Evolutionary conservation across 1,140 invertebrate species (phyloP).

Genomic region (Caenorhabditis remanei): DNA sequence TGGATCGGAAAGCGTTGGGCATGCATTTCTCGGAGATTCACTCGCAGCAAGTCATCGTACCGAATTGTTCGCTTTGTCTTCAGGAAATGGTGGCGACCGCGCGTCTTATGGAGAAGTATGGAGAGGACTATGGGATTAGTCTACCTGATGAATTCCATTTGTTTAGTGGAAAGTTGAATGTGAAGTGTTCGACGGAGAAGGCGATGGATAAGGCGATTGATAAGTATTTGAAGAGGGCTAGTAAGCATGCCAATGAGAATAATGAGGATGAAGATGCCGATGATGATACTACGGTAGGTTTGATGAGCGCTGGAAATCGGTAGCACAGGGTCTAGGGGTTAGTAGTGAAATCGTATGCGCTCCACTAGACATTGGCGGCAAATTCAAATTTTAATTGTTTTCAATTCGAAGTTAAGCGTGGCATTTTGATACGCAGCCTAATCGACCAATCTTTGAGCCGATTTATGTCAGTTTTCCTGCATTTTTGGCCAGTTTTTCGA

Average conservation of each 20-base stretch:
- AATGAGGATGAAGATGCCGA: constrained; percentile 61
- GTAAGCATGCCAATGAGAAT: constrained; percentile 55
- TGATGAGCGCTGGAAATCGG: neutral
- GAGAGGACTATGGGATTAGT: constrained; percentile 74
- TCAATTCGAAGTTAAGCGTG: too few species aligned
- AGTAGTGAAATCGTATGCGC: constrained; percentile 1
- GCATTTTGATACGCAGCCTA: too few species aligned
- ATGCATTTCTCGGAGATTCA: constrained; percentile 78
- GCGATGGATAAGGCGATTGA: constrained; percentile 70
- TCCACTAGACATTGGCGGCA: too few species aligned
- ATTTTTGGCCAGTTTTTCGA: too few species aligned
- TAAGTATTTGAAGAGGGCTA: constrained; percentile 56
- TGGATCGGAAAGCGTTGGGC: constrained; percentile 70
- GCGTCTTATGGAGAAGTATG: constrained; percentile 74
- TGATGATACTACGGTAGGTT: constrained; percentile 62
- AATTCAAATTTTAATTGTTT: too few species aligned
- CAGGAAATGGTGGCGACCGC: constrained; percentile 77
- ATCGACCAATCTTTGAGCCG: too few species aligned
- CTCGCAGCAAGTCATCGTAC: constrained; percentile 76
- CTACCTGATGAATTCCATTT: constrained; percentile 76
- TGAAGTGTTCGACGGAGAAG: constrained; percentile 66
- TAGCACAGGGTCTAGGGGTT: too few species aligned
- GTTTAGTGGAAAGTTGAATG: constrained; percentile 69
- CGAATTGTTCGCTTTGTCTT: constrained; percentile 76
- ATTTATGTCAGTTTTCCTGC: too few species aligned